Evolutionary conservation across 53 echinoderm and acorn worm genomes (phyloP).

Genomic region (Luidia sarsii): DNA sequence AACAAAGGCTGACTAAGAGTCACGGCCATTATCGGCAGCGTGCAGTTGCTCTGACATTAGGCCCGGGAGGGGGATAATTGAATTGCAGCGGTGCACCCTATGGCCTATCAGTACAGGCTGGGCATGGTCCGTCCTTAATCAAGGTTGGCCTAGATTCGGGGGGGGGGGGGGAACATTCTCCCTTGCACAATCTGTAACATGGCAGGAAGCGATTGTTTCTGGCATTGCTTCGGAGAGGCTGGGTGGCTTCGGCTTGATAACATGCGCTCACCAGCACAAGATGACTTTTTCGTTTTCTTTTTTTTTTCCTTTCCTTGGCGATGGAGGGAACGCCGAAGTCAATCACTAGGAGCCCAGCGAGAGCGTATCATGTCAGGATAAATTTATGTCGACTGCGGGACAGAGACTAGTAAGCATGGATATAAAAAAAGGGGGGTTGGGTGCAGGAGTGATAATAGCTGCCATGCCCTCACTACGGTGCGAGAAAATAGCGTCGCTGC

Average conservation of each 20-base stretch:
- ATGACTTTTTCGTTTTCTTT: not conserved
- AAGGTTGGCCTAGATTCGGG: constrained; percentile 8
- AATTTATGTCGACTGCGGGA: not conserved
- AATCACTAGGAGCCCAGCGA: not conserved
- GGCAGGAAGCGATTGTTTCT: constrained; percentile 22
- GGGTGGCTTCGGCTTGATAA: not conserved
- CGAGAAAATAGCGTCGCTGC: not conserved
- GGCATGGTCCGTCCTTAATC: not conserved
- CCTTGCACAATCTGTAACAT: constrained; percentile 7
- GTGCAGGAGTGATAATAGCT: no score
- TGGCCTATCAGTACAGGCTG: not conserved
- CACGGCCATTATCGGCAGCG: not conserved
- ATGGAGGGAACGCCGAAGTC: not conserved
- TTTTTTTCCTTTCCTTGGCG: no score
- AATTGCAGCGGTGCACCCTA: no score
- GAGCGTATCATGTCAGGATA: not conserved
- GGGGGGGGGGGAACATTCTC: not conserved
- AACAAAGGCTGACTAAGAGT: no score
- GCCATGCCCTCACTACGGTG: not conserved
- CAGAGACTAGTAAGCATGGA: not conserved
- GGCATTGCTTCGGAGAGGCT: not conserved
- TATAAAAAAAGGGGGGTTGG: no score
- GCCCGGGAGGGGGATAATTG: not conserved
- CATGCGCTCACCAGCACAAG: not conserved
- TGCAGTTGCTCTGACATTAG: not conserved